Evolutionary conservation across 2,113 vertebrate species (phyloP), one percentile per base, ranked within the genome.

Genomic region (Hippocampus guttulatus): DNA sequence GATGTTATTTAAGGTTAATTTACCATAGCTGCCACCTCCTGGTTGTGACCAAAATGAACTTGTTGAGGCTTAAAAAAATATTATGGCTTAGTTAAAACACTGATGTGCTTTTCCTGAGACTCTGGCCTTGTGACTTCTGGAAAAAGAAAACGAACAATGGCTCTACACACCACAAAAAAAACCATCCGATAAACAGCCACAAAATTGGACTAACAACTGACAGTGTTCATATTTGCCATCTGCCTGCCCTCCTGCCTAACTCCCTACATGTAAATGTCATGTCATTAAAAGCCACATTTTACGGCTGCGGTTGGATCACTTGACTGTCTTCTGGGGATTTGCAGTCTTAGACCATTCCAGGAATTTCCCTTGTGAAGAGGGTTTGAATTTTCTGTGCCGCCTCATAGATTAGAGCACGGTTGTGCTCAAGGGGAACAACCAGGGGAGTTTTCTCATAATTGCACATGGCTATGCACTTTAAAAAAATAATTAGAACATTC

Each of bases 221-320:
- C 58, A 33, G 58, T 9, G 58, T 40, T 64, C 63, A 64, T 43
- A 64, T 64, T 64, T 64, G 40, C 40, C 40, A 64, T 64, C 63
- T 45, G 63, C 21, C 63, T 15, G 40, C 63, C 40, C 10, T 41
- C 40, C 40, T 43, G 41, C 21, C 40, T 23, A 43, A 43, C 62
- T 23, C 63, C 23, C 21, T 43, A 64, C 63, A 64, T 64, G 63
- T 45, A 64, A 64, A 45, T 64, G 40, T 43, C 63, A 64, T 64
- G 63, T 23, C 40, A 64, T 64, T 64, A 64, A 64, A 64, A 64
- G 40, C 40, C 63, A 45, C 12, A 43, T 64, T 64, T 64, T 64
- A 64, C 23, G 30, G n/a, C 63, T 43, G 40, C 21, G 21, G 38
- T 64, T 64, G 63, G 21, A 45, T 45, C 63, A 25, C 58, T 64